phyloP scores from a whole-genome alignment of 1,140 invertebrate species.

The Drosophila mojavensis region DNA sequence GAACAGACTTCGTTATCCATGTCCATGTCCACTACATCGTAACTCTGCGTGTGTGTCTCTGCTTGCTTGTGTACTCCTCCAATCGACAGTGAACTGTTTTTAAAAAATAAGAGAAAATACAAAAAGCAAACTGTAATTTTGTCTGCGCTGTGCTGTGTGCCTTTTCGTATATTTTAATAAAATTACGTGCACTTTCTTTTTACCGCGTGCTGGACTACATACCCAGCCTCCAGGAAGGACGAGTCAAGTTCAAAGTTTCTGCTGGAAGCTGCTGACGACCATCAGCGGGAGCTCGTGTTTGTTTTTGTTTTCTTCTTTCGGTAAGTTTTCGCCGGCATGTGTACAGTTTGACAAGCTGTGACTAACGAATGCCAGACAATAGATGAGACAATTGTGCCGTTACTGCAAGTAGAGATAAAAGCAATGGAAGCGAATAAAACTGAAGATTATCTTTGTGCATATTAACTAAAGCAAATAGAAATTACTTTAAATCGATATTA shows the following conservation, averaged over 20 bases:
- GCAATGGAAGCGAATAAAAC: not conserved
- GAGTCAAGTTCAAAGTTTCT: conserved; percentile 67
- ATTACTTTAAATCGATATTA: too few species aligned
- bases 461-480: not conserved
- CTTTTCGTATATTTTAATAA: conserved; percentile 66
- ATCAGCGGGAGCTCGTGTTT: conserved; percentile 30
- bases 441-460: not conserved
- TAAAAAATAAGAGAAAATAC: not conserved
- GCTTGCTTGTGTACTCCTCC: conserved; percentile 18
- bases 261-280: conserved; percentile 50
- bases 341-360: conserved; percentile 39
- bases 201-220: conserved; percentile 27
- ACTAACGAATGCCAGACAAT: conserved; percentile 9
- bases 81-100: conserved; percentile 8
- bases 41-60: conserved; percentile 34
- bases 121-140: conserved; percentile 66
- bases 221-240: conserved; percentile 53
- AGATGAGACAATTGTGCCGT: conserved; percentile 11
- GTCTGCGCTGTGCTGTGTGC: conserved; percentile 24
- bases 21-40: conserved; percentile 56
- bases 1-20: conserved; percentile 39
- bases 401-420: not conserved
- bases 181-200: conserved; percentile 65
- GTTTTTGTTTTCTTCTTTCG: conserved; percentile 35
- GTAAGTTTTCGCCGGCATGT: conserved; percentile 62